Evolutionary conservation across 2,797 vertebrate species (phyloP), one percentile per base, ranked within the genome.

Genomic region (Cossypha heuglini): DNA sequence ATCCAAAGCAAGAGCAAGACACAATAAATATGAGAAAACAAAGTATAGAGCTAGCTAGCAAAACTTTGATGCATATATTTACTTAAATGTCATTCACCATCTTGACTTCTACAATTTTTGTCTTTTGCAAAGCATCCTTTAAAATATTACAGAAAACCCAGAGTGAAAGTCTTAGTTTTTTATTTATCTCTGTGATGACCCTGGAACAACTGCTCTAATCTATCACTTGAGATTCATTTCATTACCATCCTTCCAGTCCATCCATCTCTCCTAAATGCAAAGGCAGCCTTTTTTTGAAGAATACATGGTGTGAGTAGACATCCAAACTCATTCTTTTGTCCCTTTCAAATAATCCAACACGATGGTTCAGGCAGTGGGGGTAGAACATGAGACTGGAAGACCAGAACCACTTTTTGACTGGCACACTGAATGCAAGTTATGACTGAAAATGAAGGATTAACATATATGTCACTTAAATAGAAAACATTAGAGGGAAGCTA

Each of bases 231-330:
- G 33, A 46, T 77, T 88, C 24, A 87, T 57, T 87, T 87, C 42
- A 62, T 86, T 48, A 88, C 19, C 26, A 37, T 81, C 71, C 45
- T 76, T 73, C 66, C 59, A n/a, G 22, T 88, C 51, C 26, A 31
- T 7, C 46, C 12, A n/a, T 29, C 51, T 62, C 51, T 88, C 40
- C 58, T 49, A 69, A 88, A 84, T 67, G 90, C 82, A 94, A 57
- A 72, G 62, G 37, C 29, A 93, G 90, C 73, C 24, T 20, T 94
- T 90, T 91, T 61, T 86, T 86, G 82, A 97, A 86, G 88, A 91
- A 78, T 91, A 93, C 51, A 72, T 18, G 40, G 66, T 72, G 28
- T 88, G 82, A 95, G 88, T 28, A 81, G 42, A 62, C 42, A 90
- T 94, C 93, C 79, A 86, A 90, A 88, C 33, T 90, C 82, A 55